Conservation (phyloP, 2,888 invertebrate species). For the Hermaeophaga mercurialis region DNA sequence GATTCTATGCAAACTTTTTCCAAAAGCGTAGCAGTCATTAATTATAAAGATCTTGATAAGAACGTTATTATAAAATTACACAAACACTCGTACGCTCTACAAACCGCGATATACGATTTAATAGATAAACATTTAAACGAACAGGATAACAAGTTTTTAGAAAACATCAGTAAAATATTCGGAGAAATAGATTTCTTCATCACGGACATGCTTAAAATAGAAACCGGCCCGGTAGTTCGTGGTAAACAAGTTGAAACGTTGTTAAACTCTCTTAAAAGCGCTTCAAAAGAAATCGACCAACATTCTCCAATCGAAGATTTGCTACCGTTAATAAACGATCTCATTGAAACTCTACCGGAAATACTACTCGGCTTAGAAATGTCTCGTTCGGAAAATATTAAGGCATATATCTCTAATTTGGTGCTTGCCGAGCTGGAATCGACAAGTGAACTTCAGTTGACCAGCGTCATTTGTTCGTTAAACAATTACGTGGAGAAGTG, state of each 20-base stretch:
- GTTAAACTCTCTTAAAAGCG: slow-evolving; percentile 42
- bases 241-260: slow-evolving; percentile 41
- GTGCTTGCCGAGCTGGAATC: slow-evolving; percentile 24
- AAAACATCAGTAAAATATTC: slow-evolving; percentile 42
- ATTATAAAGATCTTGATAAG: slow-evolving; percentile 46
- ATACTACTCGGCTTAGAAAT: slow-evolving; percentile 46
- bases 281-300: slow-evolving; percentile 39
- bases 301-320: slow-evolving; percentile 44
- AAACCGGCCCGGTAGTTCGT: slow-evolving; percentile 28
- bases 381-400: slow-evolving; percentile 40
- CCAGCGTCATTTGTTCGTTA: not conserved
- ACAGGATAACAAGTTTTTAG: slow-evolving; percentile 43
- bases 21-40: slow-evolving; percentile 50
- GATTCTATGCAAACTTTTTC: slow-evolving; percentile 48
- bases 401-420: slow-evolving; percentile 24
- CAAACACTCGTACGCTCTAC: slow-evolving; percentile 49
- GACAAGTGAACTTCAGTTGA: not conserved
- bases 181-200: slow-evolving; percentile 42
- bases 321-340: slow-evolving; percentile 39
- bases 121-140: slow-evolving; percentile 45
- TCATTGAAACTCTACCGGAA: slow-evolving; percentile 43
- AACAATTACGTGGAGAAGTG: not conserved
- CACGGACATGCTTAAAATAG: slow-evolving; percentile 32
- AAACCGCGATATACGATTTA: slow-evolving; percentile 52
- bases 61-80: slow-evolving; percentile 46